Evolutionary conservation across 2,113 vertebrate species (phyloP).

Genomic region (Myrmecophaga tridactyla): DNA sequence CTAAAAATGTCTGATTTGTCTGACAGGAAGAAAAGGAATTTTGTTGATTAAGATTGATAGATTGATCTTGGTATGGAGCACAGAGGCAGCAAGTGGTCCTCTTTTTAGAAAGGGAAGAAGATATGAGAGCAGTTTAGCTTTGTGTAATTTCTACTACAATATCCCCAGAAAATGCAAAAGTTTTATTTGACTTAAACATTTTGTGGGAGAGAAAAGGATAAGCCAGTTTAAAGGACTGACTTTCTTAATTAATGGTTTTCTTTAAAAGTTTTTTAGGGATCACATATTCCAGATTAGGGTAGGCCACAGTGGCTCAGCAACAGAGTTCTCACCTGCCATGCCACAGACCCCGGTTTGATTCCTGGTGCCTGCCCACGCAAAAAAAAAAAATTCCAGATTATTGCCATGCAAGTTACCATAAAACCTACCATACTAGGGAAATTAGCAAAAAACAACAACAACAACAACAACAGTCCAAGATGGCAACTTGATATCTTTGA

Average conservation of each 20-base stretch:
- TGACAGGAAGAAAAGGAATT: background rate
- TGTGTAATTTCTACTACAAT: background rate
- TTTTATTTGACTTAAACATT: background rate
- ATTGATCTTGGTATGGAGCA: background rate
- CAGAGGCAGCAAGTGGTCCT: background rate
- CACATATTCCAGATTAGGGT: slow-evolving; percentile 6
- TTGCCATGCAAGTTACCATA: background rate
- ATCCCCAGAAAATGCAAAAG: background rate
- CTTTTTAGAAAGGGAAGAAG: background rate
- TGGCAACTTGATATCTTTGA: background rate
- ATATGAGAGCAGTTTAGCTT: background rate
- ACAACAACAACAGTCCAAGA: background rate
- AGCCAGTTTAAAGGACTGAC: background rate
- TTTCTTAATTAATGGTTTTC: slow-evolving; percentile 33
- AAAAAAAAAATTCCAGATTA: background rate
- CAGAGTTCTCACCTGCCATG: too few relatives aligned
- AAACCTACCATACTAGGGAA: background rate
- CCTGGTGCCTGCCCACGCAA: too few relatives aligned
- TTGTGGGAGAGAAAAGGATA: background rate
- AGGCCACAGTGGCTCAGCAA: too few relatives aligned
- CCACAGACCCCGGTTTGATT: too few relatives aligned
- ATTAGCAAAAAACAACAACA: background rate
- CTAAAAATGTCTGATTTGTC: background rate
- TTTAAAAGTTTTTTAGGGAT: background rate
- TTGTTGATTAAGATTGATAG: background rate